Percentiles rank a stretch among this genome's conserved stretches.
Conservation (phyloP, 1,140 invertebrate species). For the Idris sp. region DNA sequence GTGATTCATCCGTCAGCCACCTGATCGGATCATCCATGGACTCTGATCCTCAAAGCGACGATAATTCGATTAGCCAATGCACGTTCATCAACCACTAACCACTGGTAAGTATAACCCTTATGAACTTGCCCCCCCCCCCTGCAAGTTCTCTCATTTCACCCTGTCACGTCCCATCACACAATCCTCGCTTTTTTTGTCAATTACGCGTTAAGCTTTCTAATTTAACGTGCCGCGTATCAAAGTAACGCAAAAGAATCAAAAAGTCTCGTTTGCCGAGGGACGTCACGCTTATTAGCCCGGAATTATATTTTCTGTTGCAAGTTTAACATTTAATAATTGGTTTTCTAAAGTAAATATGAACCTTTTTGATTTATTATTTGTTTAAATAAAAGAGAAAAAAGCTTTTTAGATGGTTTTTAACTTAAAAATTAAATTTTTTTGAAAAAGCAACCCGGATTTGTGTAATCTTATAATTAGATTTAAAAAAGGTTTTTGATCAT, state of each 20-base stretch:
- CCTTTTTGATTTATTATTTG: too few relatives aligned
- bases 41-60: conserved; percentile 78
- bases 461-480: too few relatives aligned
- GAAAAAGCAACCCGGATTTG: too few relatives aligned
- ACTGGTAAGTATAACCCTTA: conserved; percentile 63
- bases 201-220: conserved; percentile 51
- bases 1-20: conserved; percentile 74
- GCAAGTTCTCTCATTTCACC: too few relatives aligned
- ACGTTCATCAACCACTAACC: conserved; percentile 76
- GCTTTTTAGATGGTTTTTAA: too few relatives aligned
- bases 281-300: conserved; percentile 36
- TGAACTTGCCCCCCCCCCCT: conserved; percentile 17
- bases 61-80: conserved; percentile 77
- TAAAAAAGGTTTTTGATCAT: too few relatives aligned
- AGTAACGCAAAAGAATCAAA: conserved; percentile 45
- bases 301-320: too few relatives aligned
- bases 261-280: conserved; percentile 32
- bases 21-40: conserved; percentile 78
- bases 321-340: too few relatives aligned
- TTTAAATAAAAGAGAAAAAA: too few relatives aligned
- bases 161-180: conserved; percentile 27
- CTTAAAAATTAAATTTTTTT: too few relatives aligned
- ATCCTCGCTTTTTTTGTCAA: conserved; percentile 50
- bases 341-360: too few relatives aligned
- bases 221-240: conserved; percentile 44